Base-by-base conservation (phyloP, 1,140 invertebrate species). In the Sinonovacula constricta region DNA sequence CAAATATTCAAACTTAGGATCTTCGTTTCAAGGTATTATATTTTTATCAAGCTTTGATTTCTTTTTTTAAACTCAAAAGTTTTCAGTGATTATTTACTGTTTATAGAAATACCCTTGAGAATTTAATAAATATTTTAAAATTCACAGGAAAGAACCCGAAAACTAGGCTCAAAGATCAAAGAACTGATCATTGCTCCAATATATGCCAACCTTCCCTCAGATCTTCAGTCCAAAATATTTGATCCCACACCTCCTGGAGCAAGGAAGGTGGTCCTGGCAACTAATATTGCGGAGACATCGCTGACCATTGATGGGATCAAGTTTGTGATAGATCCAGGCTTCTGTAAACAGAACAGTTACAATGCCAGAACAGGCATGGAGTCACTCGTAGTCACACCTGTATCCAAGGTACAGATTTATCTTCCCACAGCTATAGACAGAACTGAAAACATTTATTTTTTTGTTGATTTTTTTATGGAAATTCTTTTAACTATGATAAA, bases 211-310 rank as follows among this genome's bases (percentile, higher is more conserved):
- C 92, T 99, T 15, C 98, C 99, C 0, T 98, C 97, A 88, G 99
- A 99, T 81, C 97, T 99, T 95, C 99, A 99, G 92, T 95, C 97
- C 2, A 99, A 99, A 91, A 99, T 99, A 85, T 99, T 99, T 91
- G 95, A 97, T 85, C 97, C 97, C 0, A 99, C 98, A 15, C 98
- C 98, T 53, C 95, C 96, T 28, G 96, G 96, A 75, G 97, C 98
- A 1, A 93, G 98, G 85, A 99, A 94, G 91, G 94, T 99, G 30
- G 95, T 99, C 22, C 91, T 99, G 26, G 98, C 98, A 1, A 99
- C 99, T 26, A 99, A 99, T 90, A 99, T 99, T 88, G 99, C 99
- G 0, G 98, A 99, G 92, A 99, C 99, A 24, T 99, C 98, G 3
- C 92, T 99, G 12, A 99, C 99, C 1, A 99, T 99, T 83, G 98